Evolutionary conservation across 2,113 vertebrate species (phyloP).

Genomic region (Sinocyclocheilus rhinocerous): DNA sequence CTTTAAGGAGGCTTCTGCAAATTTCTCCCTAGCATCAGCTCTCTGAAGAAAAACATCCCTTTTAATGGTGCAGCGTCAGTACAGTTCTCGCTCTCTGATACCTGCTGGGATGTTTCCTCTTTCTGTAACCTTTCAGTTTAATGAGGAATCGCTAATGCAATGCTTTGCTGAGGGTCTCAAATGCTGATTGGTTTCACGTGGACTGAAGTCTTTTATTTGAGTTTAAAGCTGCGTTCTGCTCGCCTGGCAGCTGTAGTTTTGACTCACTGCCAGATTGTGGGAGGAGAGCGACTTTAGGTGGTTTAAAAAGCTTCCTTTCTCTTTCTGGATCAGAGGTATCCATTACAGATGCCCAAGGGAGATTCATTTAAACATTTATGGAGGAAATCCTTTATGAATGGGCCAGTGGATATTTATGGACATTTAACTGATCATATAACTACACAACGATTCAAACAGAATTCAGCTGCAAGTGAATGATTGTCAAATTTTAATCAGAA

Average conservation of each 20-base stretch:
- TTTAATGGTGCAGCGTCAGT: constrained; percentile 14
- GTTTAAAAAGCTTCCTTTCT: background rate
- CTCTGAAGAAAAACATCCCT: constrained; percentile 1
- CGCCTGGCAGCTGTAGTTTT: constrained; percentile 21
- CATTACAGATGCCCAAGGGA: background rate
- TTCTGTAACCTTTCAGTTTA: constrained; percentile 16
- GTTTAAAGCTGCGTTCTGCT: background rate
- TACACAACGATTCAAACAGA: background rate
- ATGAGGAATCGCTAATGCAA: constrained; percentile 8
- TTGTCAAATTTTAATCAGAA: background rate
- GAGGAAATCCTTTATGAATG: background rate
- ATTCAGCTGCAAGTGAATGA: background rate
- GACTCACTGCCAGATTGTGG: constrained; percentile 18
- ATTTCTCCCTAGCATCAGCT: constrained; percentile 29
- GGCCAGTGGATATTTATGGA: background rate
- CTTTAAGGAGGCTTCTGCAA: constrained; percentile 3
- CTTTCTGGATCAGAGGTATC: too few species aligned
- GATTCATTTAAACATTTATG: background rate
- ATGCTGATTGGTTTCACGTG: constrained; percentile 29
- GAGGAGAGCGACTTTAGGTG: background rate
- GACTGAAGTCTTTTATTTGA: background rate
- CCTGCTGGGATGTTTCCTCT: constrained; percentile 10
- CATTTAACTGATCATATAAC: too few species aligned
- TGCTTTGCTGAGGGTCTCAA: background rate
- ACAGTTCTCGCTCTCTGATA: background rate